Conservation (phyloP, 2,888 invertebrate species). For the Sussaba pulchella region DNA sequence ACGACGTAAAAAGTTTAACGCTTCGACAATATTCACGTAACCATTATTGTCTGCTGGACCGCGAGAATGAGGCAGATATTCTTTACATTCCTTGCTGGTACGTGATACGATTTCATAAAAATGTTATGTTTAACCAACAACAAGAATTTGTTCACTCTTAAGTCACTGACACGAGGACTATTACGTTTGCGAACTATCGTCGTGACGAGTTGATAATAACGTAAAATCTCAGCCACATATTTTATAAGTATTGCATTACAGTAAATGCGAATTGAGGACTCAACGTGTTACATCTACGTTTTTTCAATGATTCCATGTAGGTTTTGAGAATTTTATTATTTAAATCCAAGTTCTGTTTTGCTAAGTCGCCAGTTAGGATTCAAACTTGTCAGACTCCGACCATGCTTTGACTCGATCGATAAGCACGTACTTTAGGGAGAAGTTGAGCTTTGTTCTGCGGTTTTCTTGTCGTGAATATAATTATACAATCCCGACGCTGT, state of each 20-base stretch:
- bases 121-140: slow-evolving; percentile 59
- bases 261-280: slow-evolving; percentile 26
- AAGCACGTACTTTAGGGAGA: too few relatives aligned
- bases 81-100: slow-evolving; percentile 84
- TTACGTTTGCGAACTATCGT: slow-evolving; percentile 7
- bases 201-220: slow-evolving; percentile 34
- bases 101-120: slow-evolving; percentile 71
- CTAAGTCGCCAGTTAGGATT: too few relatives aligned
- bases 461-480: too few relatives aligned
- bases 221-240: slow-evolving; percentile 48
- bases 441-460: too few relatives aligned
- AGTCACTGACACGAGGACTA: slow-evolving; percentile 18
- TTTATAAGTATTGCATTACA: slow-evolving; percentile 14
- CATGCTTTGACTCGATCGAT: too few relatives aligned
- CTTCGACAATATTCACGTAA: too few relatives aligned
- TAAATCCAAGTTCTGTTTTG: background rate
- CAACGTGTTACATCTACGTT: background rate
- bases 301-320: slow-evolving; percentile 9
- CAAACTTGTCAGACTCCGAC: too few relatives aligned
- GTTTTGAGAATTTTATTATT: background rate
- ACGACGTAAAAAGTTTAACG: slow-evolving; percentile 31
- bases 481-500: too few relatives aligned
- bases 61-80: slow-evolving; percentile 80
- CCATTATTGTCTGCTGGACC: too few relatives aligned
- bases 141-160: slow-evolving; percentile 56